Conservation (phyloP, 2,113 vertebrate genomes). For the Sinocyclocheilus anophthalmus region DNA sequence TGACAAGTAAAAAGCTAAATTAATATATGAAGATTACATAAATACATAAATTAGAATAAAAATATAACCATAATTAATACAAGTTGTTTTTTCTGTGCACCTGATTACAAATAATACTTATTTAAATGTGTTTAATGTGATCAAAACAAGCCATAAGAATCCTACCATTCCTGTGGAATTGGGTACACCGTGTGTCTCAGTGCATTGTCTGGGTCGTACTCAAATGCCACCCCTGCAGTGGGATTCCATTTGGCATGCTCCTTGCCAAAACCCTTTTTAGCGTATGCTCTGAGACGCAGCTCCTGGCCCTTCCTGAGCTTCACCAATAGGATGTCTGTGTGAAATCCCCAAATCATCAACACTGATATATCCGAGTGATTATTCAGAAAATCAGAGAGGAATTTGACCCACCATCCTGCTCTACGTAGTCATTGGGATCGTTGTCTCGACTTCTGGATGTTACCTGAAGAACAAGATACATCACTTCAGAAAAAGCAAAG, state of each 20-base stretch:
- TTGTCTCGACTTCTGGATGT: slow-evolving; percentile 96
- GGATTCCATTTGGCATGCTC: slow-evolving; percentile 99
- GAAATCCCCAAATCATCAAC: background rate
- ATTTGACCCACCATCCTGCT: slow-evolving; percentile 85
- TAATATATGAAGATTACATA: too few relatives aligned
- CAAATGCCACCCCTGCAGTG: slow-evolving; percentile 93
- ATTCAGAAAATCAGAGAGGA: background rate
- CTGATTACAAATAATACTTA: background rate
- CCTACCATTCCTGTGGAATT: slow-evolving; percentile 93
- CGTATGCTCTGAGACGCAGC: slow-evolving; percentile 89
- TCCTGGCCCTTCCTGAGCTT: slow-evolving; percentile 97
- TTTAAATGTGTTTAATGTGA: background rate
- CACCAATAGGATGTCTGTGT: slow-evolving; percentile 91
- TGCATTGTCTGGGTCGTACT: slow-evolving; percentile 95
- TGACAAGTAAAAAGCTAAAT: too few relatives aligned
- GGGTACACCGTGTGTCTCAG: slow-evolving; percentile 95
- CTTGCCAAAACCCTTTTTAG: slow-evolving; percentile 98
- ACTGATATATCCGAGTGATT: background rate
- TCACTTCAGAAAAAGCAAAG: background rate
- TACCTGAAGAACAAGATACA: slow-evolving; percentile 75
- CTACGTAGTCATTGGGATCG: slow-evolving; percentile 95
- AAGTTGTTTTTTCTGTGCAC: background rate
- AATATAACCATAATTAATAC: too few relatives aligned
- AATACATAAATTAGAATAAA: too few relatives aligned
- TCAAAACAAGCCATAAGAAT: background rate